Conservation (phyloP, 2,797 vertebrate genomes). For the Acrocephalus scirpaceus region DNA sequence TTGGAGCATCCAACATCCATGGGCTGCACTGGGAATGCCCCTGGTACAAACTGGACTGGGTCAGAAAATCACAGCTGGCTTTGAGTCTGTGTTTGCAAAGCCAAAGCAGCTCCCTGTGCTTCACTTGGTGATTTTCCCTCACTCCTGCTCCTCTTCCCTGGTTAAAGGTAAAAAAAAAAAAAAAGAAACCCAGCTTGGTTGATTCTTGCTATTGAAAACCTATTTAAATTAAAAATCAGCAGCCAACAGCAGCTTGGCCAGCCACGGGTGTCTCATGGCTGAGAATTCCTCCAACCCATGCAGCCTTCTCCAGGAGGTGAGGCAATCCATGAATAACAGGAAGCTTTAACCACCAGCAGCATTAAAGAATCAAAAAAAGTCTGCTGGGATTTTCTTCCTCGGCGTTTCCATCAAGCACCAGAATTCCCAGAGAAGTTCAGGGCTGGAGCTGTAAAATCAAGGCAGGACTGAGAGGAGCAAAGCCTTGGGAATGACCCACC, state of each 20-base stretch:
- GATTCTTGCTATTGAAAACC: not conserved
- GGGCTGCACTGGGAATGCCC: not conserved
- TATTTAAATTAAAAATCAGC: not conserved
- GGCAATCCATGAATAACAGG: not conserved
- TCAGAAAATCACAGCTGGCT: not conserved
- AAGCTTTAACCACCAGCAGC: not conserved
- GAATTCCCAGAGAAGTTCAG: not conserved
- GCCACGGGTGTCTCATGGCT: fast-evolving
- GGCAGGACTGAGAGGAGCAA: not conserved
- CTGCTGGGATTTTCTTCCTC: not conserved
- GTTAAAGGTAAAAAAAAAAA: not conserved
- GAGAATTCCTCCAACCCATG: not conserved
- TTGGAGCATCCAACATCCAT: not conserved
- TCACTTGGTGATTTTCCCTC: not conserved
- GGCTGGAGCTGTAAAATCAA: not conserved
- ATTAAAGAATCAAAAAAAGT: not conserved
- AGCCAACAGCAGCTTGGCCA: fast-evolving
- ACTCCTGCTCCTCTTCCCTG: not conserved
- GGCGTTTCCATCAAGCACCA: fast-evolving
- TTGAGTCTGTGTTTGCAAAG: not conserved
- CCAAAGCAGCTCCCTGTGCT: not conserved
- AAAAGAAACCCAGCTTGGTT: not conserved
- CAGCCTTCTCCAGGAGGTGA: not conserved
- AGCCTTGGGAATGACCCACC: not conserved
- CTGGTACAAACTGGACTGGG: not conserved